These are phyloP conservation scores for Drosophila hamatofila DNA, from an alignment of 2,888 invertebrate species.

Conservation along the genomic window DNA sequence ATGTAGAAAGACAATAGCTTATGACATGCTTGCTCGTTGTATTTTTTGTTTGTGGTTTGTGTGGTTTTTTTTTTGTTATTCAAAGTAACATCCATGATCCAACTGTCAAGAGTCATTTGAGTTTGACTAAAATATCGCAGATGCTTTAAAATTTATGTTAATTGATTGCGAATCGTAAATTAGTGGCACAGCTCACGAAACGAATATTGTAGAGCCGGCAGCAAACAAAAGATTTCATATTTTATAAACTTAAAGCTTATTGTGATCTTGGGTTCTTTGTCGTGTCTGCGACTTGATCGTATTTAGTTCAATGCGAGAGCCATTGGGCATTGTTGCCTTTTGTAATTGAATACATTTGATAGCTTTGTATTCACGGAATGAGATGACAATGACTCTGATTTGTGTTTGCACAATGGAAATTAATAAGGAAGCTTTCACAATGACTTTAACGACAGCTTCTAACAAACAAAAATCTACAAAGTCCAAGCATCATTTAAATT, in stretches of 20 bases:
- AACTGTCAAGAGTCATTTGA: slow-evolving; percentile 63
- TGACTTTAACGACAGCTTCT: slow-evolving; percentile 43
- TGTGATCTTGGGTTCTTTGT: slow-evolving; percentile 16
- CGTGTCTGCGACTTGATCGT: slow-evolving; percentile 38
- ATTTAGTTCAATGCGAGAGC: slow-evolving; percentile 26
- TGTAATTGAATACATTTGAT: slow-evolving; percentile 43
- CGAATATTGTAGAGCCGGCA: slow-evolving; percentile 44
- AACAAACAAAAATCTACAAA: slow-evolving; percentile 2
- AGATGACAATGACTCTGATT: slow-evolving; percentile 37
- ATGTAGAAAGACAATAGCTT: slow-evolving; percentile 23
- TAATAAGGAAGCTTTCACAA: slow-evolving; percentile 53
- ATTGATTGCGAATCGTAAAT: slow-evolving; percentile 63
- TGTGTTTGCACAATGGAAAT: slow-evolving; percentile 55
- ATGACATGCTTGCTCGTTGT: slow-evolving; percentile 8
- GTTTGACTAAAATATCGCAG: slow-evolving; percentile 36
- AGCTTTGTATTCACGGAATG: slow-evolving; percentile 57
- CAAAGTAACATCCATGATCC: slow-evolving; percentile 35
- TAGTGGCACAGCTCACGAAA: slow-evolving; percentile 52
- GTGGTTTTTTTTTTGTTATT: slow-evolving; percentile 8
- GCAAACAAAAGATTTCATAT: slow-evolving; percentile 54
- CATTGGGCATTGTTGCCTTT: slow-evolving; percentile 15
- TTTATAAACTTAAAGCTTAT: slow-evolving; percentile 34
- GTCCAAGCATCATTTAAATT: background rate
- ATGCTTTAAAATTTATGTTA: slow-evolving; percentile 66
- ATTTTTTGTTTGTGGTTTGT: background rate